Base-by-base conservation (phyloP, 1,140 invertebrate species). In the Thaumatotibia leucotreta region DNA sequence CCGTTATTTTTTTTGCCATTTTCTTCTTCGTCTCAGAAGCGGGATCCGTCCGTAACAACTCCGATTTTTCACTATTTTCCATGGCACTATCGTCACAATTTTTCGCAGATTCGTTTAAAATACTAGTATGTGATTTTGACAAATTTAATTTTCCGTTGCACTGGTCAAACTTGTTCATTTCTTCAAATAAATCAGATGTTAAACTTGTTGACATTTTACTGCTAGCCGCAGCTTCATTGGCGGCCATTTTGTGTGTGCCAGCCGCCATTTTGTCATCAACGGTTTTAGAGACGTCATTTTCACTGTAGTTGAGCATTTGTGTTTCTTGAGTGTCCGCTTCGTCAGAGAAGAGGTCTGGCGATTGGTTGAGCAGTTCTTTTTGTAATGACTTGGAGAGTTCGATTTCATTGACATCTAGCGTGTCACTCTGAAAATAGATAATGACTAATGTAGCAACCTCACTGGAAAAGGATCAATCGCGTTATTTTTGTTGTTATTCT, bases 1-100 rank as follows among this genome's bases (percentile, higher is more conserved):
- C 84, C 9, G 88, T 88, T 45, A 90, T 90, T 80, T 86, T 88
- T 33, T 70, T 84, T 1, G 70, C 72, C 6, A 82, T 73, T 61
- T 74, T 84, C 69, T 82, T 88, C 95, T 94, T 87, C 94, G 73
- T 64, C 63, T 84, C 77, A 4, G 76, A 65, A 2, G 79, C 65
- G 6, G 84, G 32, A 11, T 81, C 78, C 17, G 70, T 73, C 39
- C 67, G 64, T 23, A 73, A 3, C 9, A 39, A 74, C 67, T 17
- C 73, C 62, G 20, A 67, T 61, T 72, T 75, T 4, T 75, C 68
- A 14, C 73, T 65, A 9, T 39, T 9, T 39, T 24, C 61, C 61
- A 70, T 72, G 6, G 64, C 29, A 1, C 49, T 31, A 23, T 72
- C 62, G 2, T 17, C 4, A 14, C 61, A 17, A 17, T 23, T 6